Percentiles rank a stretch among this genome's conserved stretches.
Evolutionary conservation across 2,113 vertebrate genomes (phyloP).

Genomic region (Percopsis transmontana): DNA sequence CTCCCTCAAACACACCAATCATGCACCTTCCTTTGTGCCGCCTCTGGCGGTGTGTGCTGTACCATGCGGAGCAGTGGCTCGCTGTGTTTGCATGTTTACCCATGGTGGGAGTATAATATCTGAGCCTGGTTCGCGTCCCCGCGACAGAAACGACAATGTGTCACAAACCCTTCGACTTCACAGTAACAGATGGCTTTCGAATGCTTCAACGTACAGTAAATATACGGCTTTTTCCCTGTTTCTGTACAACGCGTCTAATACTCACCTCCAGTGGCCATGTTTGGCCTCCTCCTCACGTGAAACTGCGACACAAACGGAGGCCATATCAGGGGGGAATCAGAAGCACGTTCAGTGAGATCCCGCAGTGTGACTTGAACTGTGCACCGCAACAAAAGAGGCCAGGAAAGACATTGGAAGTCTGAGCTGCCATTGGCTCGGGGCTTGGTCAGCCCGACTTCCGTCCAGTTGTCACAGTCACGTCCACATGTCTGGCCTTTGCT

Average conservation of each 20-base stretch:
- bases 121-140: slow-evolving; percentile 53
- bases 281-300: slow-evolving; percentile 6
- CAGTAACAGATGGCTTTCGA: slow-evolving; percentile 61
- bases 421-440: slow-evolving; percentile 31
- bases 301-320: slow-evolving; percentile 13
- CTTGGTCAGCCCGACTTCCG: slow-evolving; percentile 30
- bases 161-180: slow-evolving; percentile 45
- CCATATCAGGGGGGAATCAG: slow-evolving; percentile 67
- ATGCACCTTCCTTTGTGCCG: slow-evolving; percentile 64
- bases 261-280: slow-evolving; percentile 18
- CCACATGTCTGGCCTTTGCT: slow-evolving; percentile 42
- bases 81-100: slow-evolving; percentile 90
- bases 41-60: slow-evolving; percentile 78
- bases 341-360: slow-evolving; percentile 57
- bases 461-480: slow-evolving; percentile 59
- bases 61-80: slow-evolving; percentile 84
- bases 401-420: slow-evolving; percentile 36
- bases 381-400: slow-evolving; percentile 57
- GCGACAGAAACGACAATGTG: slow-evolving; percentile 54
- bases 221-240: not conserved
- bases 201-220: slow-evolving; percentile 8
- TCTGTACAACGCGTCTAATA: slow-evolving; percentile 10
- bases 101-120: slow-evolving; percentile 81
- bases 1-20: slow-evolving; percentile 73
- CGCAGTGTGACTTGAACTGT: slow-evolving; percentile 61